Evolutionary conservation across 2,797 vertebrate genomes (phyloP), one percentile per base, ranked within the genome.

Genomic region (Nannoperca australis): DNA sequence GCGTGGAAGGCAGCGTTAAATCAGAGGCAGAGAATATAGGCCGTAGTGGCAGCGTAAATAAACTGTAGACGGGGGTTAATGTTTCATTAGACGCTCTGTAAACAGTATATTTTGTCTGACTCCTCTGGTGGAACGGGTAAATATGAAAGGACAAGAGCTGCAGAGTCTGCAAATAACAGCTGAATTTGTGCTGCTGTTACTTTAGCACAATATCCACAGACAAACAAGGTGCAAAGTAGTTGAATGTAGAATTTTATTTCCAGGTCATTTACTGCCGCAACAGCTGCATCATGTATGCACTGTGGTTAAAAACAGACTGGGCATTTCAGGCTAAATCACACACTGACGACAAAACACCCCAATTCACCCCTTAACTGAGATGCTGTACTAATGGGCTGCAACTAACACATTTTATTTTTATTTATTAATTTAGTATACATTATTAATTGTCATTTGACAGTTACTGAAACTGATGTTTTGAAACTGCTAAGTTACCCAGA

Each of bases 1-100:
- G 22, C 56, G 20, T 60, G 38, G 36, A 60, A 56, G 47, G 30
- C 30, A n/a, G 17, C 36, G 68, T 60, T 32, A 58, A 79, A 66
- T 24, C 22, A 59, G 45, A 69, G 49, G 2, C 45, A 34, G n/a
- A 72, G 42, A 72, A 58, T 75, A 66, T 58, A 70, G 65, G 59
- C 59, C 53, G 72, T 8, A 40, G 30, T 36, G 44, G 72, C 54
- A 1, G 27, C 68, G 77, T 85, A 82, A 88, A 88, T 85, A 83
- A 85, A 83, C 72, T 69, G 75, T 32, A 62, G 76, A 59, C 22
- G 8, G 73, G 40, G 34, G 90, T 92, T 90, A 91, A 91, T 93
- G 73, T 90, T 93, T 91, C 32, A 90, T 87, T 36, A 38, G 51
- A 72, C 81, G 36, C 61, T 79, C 54, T 70, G 63, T 68, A 73